Evolutionary conservation across 2,797 vertebrate species (phyloP), one percentile per base, ranked within the genome.

Genomic region (Acridotheres tristis): DNA sequence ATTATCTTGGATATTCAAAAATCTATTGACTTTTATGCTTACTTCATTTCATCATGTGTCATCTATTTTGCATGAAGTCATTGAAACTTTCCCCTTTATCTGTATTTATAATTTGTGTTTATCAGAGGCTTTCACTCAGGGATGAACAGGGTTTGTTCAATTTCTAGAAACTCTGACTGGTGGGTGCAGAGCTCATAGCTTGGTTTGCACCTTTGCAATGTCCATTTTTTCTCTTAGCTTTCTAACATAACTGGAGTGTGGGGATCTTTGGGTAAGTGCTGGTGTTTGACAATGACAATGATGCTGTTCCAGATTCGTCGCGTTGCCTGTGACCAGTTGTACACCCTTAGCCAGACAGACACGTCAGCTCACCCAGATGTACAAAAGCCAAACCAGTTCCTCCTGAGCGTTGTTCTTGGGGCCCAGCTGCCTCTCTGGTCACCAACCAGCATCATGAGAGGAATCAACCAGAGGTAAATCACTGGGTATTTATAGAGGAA

Each of bases 391-490:
- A 99, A 99, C 96, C 98, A 99, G 72, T 99, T 99, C 97, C 98
- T 99, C 47, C 97, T 99, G 13, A 98, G 98, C 0, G 99, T 99
- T 77, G 95, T 99, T 83, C 98, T 99, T 30, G 98, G 99, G 1
- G 99, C 99, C n/a, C 99, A 99, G 97, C 98, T 99, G 92, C 99
- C 99, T 2, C 98, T 99, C 40, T 99, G 99, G 99, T 99, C 99
- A 91, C 99, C 99, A 21, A 99, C 99, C 23, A 99, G 99, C 77
- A 98, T 99, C 82, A 99, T 99, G 99, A 99, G 99, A 96, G 99
- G 99, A 47, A 98, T 99, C 97, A 99, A 99, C 97, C 99, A 99
- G 97, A 99, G 99, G 99, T 99, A 95, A 42, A 91, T 50, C 67
- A 63, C 13, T 16, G 5, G 11, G 3, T 68, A 34, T 40, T 87